Conservation (phyloP, 2,113 vertebrate species). For the Carettochelys insculpta region DNA sequence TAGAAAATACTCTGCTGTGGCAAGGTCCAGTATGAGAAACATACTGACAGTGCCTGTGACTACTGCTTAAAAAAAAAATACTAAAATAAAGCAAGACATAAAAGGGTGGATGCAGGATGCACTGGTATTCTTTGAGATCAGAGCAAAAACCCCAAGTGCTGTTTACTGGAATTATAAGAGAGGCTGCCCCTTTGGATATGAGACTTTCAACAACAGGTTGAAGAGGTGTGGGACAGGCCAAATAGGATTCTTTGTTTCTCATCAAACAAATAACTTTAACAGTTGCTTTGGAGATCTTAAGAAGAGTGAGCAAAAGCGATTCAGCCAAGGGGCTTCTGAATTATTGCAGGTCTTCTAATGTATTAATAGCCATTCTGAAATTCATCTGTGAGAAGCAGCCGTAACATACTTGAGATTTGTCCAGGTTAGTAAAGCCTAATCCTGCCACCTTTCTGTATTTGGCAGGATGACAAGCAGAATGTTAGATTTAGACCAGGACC, state of each 20-base stretch:
- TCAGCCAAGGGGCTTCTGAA: slow-evolving; percentile 1
- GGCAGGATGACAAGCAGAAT: slow-evolving; percentile 8
- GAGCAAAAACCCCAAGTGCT: neutral
- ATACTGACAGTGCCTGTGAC: neutral
- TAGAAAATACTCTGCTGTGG: neutral
- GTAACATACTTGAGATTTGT: neutral
- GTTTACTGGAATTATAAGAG: neutral
- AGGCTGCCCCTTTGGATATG: neutral
- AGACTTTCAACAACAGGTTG: neutral
- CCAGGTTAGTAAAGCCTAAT: neutral
- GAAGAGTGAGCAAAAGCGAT: slow-evolving; percentile 2
- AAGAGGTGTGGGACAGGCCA: neutral
- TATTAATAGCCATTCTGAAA: neutral
- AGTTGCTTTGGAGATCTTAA: neutral
- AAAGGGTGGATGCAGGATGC: neutral
- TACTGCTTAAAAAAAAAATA: fast-evolving
- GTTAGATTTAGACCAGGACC: neutral
- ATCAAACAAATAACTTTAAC: neutral
- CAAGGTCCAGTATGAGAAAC: neutral
- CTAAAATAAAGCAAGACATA: no score
- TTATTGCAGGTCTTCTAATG: slow-evolving; percentile 15
- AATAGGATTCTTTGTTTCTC: neutral
- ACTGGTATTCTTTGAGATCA: neutral
- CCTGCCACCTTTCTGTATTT: neutral
- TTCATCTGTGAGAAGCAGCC: neutral